Base-by-base conservation (phyloP, 2,888 invertebrate species). In the Blastobasis adustella region DNA sequence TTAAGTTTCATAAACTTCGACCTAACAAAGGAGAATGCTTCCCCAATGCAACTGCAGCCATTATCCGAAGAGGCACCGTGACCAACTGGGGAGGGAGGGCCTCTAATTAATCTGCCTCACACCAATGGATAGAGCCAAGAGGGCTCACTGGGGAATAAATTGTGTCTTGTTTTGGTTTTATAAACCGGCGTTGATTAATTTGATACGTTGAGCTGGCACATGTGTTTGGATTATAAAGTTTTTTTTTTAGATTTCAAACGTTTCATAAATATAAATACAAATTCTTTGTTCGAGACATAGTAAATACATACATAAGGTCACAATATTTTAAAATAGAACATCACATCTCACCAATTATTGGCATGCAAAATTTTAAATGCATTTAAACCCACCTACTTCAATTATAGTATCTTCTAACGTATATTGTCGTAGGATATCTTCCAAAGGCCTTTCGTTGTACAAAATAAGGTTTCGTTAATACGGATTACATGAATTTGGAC, bases 101-200 rank as follows among this genome's bases (percentile, higher is more conserved):
- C 68, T 70, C 71, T 76, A 82, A 82, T 83, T 82, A 81, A 81
- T 79, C 73, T 69, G 66, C 61, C 63, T 71, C 39, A 23, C 23
- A 23, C 23, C 23, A 23, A 23, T 23, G 23, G 23, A 23, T 23
- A 23, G 23, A 23, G 23, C 23, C 53, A 36, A 40, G 52, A 47
- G 46, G 44, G 50, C 57, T 62, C 58, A 51, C 57, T 51, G 39
- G 60, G 54, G 58, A 57, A 56, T 44, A 42, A 48, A 52, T 44
- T 41, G 45, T 37, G 6, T 49, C 47, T 53, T 56, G 52, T 50
- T 58, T 57, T 56, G 52, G 46, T 54, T 50, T 45, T 49, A 23
- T 6, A 38, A n/a, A n/a, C 46, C 10, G 38, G n/a, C 9, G 38
- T 46, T 46, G 46, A 46, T 46, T 8, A 48, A 48, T 41, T 48